phyloP scores from a whole-genome alignment of 2,888 invertebrate genomes.

The Macrosiphum euphorbiae region DNA sequence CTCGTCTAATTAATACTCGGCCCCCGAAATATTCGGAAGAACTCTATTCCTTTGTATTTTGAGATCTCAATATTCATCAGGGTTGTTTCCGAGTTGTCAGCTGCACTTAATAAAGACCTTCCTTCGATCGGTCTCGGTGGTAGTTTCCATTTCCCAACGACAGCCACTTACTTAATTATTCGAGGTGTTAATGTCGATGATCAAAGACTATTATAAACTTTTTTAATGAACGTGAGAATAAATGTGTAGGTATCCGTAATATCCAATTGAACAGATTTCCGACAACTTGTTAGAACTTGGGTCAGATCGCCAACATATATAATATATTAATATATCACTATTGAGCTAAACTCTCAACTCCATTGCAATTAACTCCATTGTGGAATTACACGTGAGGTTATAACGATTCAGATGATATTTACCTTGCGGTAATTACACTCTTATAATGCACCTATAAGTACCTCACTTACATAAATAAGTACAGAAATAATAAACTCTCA shows the following conservation, averaged over 20 bases:
- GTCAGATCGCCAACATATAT: not conserved
- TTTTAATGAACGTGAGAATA: not conserved
- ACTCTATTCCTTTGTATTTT: not conserved
- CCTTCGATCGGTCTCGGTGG: not conserved
- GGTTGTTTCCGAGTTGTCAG: not conserved
- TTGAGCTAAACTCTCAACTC: not conserved
- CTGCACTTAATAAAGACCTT: not conserved
- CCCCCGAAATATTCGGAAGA: not conserved
- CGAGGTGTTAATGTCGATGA: not conserved
- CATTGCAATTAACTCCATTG: not conserved
- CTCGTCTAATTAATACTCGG: not conserved
- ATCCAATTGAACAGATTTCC: not conserved
- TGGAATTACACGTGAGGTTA: not conserved
- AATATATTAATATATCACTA: not conserved
- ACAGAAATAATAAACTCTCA: not conserved
- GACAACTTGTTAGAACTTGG: not conserved
- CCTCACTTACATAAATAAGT: not conserved
- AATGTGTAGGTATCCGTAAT: not conserved
- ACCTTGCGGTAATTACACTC: not conserved
- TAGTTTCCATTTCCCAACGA: not conserved
- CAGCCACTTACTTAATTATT: not conserved
- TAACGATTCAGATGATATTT: not conserved
- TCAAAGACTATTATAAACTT: not conserved
- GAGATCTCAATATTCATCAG: not conserved
- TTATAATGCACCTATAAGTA: not conserved